Base-by-base conservation (phyloP, 2,113 vertebrate species). In the Silurus meridionalis region DNA sequence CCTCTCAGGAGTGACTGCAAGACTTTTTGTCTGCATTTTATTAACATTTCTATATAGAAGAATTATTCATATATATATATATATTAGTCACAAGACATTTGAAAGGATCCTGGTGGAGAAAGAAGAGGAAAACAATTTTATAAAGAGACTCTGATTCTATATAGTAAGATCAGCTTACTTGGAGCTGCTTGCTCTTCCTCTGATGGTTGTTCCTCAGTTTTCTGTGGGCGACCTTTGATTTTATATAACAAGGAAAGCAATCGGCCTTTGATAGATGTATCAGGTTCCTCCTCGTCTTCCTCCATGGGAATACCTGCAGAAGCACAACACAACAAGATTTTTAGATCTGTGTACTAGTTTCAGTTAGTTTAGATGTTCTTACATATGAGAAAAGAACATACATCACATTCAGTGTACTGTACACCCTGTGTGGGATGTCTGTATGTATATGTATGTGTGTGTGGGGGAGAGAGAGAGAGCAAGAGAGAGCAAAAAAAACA, bases 141-240 rank as follows among this genome's bases (percentile, higher is more conserved):
- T 58, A 46, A 10, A 67, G 17, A 52, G 8, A 46, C 46, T 19
- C n/a, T 21, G 11, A 25, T 67, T 37, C 10, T 57, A 69, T 66
- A 21, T 25, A 74, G 5, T 46, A 50, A 17, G 63, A 21, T 15
- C 57, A 4, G 93, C 97, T 96, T 95, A 99, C 98, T 96, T 52
- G 98, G 98, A 79, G 92, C 93, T 14, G 92, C 92, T 89, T 95
- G 95, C 25, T 97, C 95, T 74, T 94, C 94, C 90, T 98, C 96
- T 0, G 89, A 91, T 25, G 95, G 95, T 55, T 96, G 93, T 84
- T 95, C 87, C 87, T 96, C 97, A 10, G 95, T 95, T 90, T 96
- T 95, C 91, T 95, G 97, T 84, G 96, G 95, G 3, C 94, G 94
- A 61, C 97, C 96, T 94, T 97, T 98, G 92, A 99, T 97, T 93